These are phyloP conservation scores for Halocaridina rubra DNA, from an alignment of 2,888 invertebrate genomes.

Conservation along the genomic window DNA sequence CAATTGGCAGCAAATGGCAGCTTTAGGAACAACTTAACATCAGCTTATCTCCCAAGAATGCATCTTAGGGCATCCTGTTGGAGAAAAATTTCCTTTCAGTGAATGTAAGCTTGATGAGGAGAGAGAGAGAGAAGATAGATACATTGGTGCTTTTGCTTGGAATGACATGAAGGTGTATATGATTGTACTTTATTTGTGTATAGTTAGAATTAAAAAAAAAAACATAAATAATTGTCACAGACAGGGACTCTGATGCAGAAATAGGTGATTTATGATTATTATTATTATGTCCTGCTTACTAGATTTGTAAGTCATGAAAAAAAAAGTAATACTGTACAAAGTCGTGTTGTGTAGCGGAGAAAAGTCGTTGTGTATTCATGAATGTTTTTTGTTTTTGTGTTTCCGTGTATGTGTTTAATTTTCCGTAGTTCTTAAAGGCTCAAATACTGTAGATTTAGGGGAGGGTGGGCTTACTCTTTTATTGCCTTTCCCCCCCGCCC, in stretches of 20 bases:
- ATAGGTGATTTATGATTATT: constrained; percentile 38
- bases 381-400: constrained; percentile 40
- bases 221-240: constrained; percentile 30
- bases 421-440: constrained; percentile 50
- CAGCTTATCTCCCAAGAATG: no score
- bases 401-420: constrained; percentile 30
- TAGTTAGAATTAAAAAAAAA: no score
- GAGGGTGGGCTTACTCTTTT: constrained; percentile 2
- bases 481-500: constrained; percentile 13
- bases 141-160: background rate
- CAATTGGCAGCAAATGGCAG: no score
- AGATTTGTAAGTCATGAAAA: constrained; percentile 46
- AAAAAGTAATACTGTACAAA: constrained; percentile 57
- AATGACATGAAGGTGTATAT: constrained; percentile 4
- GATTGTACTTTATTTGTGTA: background rate
- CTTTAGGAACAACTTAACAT: no score
- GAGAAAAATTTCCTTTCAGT: no score
- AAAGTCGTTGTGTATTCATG: background rate
- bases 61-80: no score
- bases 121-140: background rate
- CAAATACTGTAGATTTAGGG: constrained; percentile 46
- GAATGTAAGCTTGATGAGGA: no score
- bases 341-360: constrained; percentile 53
- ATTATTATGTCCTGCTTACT: constrained; percentile 46
- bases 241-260: constrained; percentile 53